Conservation (phyloP, 1,140 invertebrate species). For the Drosophila nigromelanica region DNA sequence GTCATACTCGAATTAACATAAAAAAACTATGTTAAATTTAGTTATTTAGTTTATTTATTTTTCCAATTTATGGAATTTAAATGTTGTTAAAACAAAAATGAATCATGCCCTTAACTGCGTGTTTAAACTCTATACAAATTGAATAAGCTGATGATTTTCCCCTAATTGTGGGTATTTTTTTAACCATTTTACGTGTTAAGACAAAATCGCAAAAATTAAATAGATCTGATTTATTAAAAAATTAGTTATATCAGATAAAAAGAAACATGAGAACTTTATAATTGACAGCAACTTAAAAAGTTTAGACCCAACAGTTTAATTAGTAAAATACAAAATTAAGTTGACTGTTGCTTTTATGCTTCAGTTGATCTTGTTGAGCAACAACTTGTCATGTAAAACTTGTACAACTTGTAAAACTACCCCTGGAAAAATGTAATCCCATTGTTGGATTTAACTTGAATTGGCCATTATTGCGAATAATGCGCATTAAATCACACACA, state of each 20-base stretch:
- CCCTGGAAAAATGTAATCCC: not conserved
- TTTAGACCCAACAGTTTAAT: not conserved
- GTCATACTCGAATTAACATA: not conserved
- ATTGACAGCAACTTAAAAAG: slow-evolving; percentile 13
- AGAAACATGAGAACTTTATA: slow-evolving; percentile 7
- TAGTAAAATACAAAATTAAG: not conserved
- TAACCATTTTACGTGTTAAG: too few relatives aligned
- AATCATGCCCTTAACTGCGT: too few relatives aligned
- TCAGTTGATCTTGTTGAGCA: not conserved
- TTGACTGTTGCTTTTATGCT: not conserved
- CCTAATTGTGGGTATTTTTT: too few relatives aligned
- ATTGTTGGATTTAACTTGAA: not conserved
- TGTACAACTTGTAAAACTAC: not conserved
- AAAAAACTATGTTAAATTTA: too few relatives aligned
- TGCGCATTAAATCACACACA: slow-evolving; percentile 13
- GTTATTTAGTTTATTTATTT: too few relatives aligned
- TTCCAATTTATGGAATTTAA: too few relatives aligned
- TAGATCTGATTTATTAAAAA: too few relatives aligned
- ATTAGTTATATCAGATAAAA: slow-evolving; percentile 5
- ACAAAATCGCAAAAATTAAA: too few relatives aligned
- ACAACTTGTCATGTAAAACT: not conserved
- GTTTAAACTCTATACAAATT: too few relatives aligned
- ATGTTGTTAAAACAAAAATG: too few relatives aligned
- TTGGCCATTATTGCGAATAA: slow-evolving; percentile 5
- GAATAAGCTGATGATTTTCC: too few relatives aligned